These are phyloP conservation scores for Polypterus senegalus DNA, from an alignment of 2,113 vertebrate species.

Conservation along the genomic window DNA sequence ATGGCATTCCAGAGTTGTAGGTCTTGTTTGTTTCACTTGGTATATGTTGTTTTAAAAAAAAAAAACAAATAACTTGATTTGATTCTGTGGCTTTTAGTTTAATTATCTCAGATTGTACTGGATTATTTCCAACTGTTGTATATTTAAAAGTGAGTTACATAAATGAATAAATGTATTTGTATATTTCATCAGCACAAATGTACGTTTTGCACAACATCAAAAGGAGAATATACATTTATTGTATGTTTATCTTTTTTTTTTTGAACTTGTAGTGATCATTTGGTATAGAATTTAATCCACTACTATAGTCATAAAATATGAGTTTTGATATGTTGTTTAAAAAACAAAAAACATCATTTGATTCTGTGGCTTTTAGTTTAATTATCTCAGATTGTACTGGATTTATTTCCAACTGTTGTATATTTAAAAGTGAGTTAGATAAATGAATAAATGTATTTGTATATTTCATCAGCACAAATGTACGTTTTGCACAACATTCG, in stretches of 20 bases:
- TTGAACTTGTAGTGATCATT: too few species aligned
- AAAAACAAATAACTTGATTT: not conserved
- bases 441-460: conserved; percentile 66
- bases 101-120: conserved; percentile 57
- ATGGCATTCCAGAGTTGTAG: too few species aligned
- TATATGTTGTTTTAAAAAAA: too few species aligned
- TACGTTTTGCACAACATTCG: conserved; percentile 67
- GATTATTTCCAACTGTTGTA: conserved; percentile 55
- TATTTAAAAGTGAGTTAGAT: conserved; percentile 46
- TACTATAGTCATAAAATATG: too few species aligned
- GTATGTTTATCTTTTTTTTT: not conserved
- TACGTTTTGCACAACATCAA: conserved; percentile 67
- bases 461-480: conserved; percentile 72
- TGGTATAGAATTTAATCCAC: too few species aligned
- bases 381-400: conserved; percentile 57
- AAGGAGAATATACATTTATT: too few species aligned
- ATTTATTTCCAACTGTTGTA: conserved; percentile 54
- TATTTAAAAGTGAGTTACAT: conserved; percentile 46
- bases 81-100: conserved; percentile 45
- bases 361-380: conserved; percentile 47
- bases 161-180: conserved; percentile 66
- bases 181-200: conserved; percentile 73
- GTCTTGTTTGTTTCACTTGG: too few species aligned
- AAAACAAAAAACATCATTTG: not conserved
- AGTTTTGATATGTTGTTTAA: too few species aligned